Base-by-base conservation (phyloP, 2,888 invertebrate species). In the Nudaria mundana region DNA sequence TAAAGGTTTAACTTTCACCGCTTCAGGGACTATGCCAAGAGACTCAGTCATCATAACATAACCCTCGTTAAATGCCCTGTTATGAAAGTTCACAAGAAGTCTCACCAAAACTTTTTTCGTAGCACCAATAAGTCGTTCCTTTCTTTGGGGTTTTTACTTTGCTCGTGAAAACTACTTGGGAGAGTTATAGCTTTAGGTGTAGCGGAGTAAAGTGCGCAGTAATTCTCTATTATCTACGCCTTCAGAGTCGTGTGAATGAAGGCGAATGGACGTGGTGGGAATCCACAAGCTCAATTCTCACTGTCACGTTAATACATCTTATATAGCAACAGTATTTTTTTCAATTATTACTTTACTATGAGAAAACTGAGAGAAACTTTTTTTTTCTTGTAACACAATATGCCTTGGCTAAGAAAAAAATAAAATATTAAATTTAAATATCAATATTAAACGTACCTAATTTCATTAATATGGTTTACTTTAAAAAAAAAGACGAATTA, bases 161-260 rank as follows among this genome's bases (percentile, higher is more conserved):
- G 65, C 70, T 66, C 63, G 66, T 71, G 72, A 65, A 71, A 82
- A 81, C 79, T 83, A 77, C 76, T 74, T 70, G 45, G 58, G 63
- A 74, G 76, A 82, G 69, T 85, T 84, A 86, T 84, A 75, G 77
- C 79, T 73, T 69, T 81, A 78, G 77, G 81, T 82, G 81, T 78
- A 68, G 77, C 53, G 70, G 61, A 80, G 81, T 85, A 82, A 85
- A 87, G 83, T 81, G 81, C 79, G 80, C 84, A 79, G 83, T 86
- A 87, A 86, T 82, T 86, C 85, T 85, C 82, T 81, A 86, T 86
- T 86, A 86, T 86, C 83, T 81, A 66, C 79, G 77, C 82, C 80
- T 83, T 85, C 85, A 86, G 80, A 85, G 79, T 83, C 81, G 80
- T 79, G 81, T 71, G 83, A 85, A 84, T 82, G 82, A 82, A 85